phyloP scores from a whole-genome alignment of 2,888 invertebrate species.

The Arrhopalites spinosus region DNA sequence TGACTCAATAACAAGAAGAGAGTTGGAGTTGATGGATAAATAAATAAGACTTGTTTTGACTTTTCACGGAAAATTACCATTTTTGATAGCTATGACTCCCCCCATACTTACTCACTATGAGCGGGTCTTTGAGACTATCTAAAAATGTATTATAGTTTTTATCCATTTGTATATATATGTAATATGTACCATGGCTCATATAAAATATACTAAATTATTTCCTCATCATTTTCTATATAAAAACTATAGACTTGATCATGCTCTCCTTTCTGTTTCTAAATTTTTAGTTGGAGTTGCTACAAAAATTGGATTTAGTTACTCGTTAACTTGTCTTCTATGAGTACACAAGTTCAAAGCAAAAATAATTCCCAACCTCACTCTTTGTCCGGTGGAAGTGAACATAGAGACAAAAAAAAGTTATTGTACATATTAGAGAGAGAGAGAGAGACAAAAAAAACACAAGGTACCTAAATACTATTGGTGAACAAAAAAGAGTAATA shows the following conservation, averaged over 20 bases:
- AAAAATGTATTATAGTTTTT: neutral
- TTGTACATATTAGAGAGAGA: neutral
- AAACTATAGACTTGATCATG: neutral
- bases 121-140: neutral
- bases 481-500: too few species aligned
- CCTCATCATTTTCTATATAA: neutral
- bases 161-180: neutral
- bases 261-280: neutral
- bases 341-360: neutral
- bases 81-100: too few species aligned
- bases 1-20: neutral
- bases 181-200: neutral
- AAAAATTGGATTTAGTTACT: constrained; percentile 22
- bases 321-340: neutral
- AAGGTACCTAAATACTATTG: neutral
- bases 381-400: constrained; percentile 8
- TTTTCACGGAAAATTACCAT: constrained; percentile 31
- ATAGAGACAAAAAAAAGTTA: neutral
- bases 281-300: neutral
- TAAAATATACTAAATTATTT: neutral
- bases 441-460: neutral
- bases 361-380: neutral
- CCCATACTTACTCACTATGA: too few species aligned
- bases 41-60: constrained; percentile 19
- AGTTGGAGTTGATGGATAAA: constrained; percentile 22